Evolutionary conservation across 2,888 invertebrate species (phyloP).

Genomic region (Drosophila bunnanda): DNA sequence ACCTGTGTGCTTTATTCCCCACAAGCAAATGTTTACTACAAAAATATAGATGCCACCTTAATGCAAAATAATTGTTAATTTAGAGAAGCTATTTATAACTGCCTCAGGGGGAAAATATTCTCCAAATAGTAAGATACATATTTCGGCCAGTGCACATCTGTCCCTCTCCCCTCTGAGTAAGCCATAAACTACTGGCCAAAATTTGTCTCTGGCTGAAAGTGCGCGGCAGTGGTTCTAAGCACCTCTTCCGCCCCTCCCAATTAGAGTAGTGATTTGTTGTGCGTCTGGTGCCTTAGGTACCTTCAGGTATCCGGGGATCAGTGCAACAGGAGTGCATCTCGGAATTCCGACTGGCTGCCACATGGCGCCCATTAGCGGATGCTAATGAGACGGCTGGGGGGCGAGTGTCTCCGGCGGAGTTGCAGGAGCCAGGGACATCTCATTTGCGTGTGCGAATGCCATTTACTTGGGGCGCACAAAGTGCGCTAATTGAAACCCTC

Average conservation of each 20-base stretch:
- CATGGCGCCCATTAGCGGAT: slow-evolving; percentile 35
- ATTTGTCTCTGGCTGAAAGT: slow-evolving; percentile 5
- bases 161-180: background rate
- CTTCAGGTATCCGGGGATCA: slow-evolving; percentile 4
- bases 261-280: slow-evolving; percentile 30
- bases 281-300: background rate
- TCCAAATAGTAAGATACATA: background rate
- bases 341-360: slow-evolving; percentile 7
- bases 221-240: slow-evolving; percentile 8
- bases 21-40: too few species aligned
- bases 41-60: background rate
- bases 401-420: slow-evolving; percentile 5
- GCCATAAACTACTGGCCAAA: slow-evolving; percentile 14
- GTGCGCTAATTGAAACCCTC: slow-evolving; percentile 36
- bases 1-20: background rate
- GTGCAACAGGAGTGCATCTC: slow-evolving; percentile 33
- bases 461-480: slow-evolving; percentile 31
- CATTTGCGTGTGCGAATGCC: slow-evolving; percentile 22
- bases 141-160: slow-evolving; percentile 2
- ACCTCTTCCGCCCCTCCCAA: slow-evolving; percentile 7
- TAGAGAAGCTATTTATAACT: background rate
- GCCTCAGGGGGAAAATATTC: background rate
- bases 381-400: slow-evolving; percentile 28
- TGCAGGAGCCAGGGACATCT: background rate
- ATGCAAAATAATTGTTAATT: background rate